Conservation (phyloP, 2,797 vertebrate genomes). For the Enteromius fasciolatus region DNA sequence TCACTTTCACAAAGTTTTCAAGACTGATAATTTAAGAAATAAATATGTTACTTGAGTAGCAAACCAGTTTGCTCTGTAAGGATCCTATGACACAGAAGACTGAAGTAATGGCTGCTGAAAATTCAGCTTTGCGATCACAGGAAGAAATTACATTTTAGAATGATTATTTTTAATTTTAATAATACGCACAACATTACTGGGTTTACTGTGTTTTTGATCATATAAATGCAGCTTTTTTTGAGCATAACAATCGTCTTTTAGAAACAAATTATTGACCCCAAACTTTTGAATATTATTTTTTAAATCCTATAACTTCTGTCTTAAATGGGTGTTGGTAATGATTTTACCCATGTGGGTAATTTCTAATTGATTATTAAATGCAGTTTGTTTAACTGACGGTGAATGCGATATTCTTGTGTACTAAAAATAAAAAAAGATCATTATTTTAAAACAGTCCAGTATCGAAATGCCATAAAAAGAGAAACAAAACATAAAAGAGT, state of each 20-base stretch:
- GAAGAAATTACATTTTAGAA: not conserved
- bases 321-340: not conserved
- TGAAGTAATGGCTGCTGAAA: not conserved
- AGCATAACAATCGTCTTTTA: not conserved
- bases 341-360: not conserved
- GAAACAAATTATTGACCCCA: not conserved
- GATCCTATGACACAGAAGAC: not conserved
- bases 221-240: not conserved
- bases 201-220: not conserved
- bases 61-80: not conserved
- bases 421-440: not conserved
- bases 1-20: not conserved
- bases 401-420: not conserved
- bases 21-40: not conserved
- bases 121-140: not conserved
- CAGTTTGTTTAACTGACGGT: not conserved
- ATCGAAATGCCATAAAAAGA: not conserved
- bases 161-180: no score
- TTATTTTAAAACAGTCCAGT: constrained; percentile 4
- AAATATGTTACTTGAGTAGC: not conserved
- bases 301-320: not conserved
- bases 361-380: not conserved
- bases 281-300: not conserved
- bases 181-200: not conserved
- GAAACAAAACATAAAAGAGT: constrained; percentile 51